Evolutionary conservation across 2,113 vertebrate species (phyloP), one percentile per base, ranked within the genome.

Genomic region (Ammodytes marinus): DNA sequence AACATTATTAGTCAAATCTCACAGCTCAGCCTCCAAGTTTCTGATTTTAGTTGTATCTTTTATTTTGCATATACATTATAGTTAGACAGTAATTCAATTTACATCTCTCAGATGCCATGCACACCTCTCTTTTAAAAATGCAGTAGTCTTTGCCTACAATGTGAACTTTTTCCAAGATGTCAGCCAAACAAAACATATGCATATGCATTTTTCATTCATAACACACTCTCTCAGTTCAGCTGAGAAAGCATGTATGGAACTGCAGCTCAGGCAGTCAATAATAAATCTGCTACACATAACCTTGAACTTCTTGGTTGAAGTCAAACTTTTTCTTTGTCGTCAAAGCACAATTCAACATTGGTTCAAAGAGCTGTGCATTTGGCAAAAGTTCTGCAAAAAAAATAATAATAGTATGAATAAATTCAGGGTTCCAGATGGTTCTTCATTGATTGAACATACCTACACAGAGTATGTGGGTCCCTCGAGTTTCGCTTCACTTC

Each of bases 41-140:
- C 35, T 15, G 61, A 61, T 72, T 79, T 27, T 71, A 45, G 52
- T 74, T 69, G 71, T 70, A 85, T 85, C 70, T 78, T 60, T 42
- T 9, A 37, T 77, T 60, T 70, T 2, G 15, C 54, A 63, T 45
- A 45, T 54, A 27, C 27, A 17, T 54, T 58, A 4, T 35, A 46
- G 4, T 15, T 11, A 45, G 37, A 19, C 37, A 37, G 7, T 39
- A 37, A 50, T 4, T 35, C 13, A 27, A 19, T 4, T 1, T 17
- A 14, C 14, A 19, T 40, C 12, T 49, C 35, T 73, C 37, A 49
- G 14, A 66, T 17, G 46, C 13, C 5, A 2, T n/a, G 27, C 39
- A 37, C 45, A 43, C 37, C 8, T 52, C 43, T 67, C 4, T 14
- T 27, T 42, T 15, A 5, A 5, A 60, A 57, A 54, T 9, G 14